These are phyloP conservation scores for Amblyopsis rosae DNA, from an alignment of 2,113 vertebrate species.

Conservation along the genomic window DNA sequence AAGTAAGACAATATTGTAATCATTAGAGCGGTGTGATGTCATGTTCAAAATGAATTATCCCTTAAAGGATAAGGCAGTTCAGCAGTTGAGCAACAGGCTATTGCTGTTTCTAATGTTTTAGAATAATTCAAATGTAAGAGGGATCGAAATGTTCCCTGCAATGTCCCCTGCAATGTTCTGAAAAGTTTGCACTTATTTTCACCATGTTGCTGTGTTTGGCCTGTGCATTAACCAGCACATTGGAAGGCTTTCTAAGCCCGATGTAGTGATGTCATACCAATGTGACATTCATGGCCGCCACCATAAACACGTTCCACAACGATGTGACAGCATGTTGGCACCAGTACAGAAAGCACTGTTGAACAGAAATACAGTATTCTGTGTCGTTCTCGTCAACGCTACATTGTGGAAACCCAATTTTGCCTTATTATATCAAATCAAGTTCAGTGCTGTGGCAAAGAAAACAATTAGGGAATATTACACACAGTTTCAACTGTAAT, in stretches of 20 bases:
- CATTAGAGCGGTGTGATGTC: background rate
- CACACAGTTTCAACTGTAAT: slow-evolving; percentile 23
- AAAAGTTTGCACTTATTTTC: slow-evolving; percentile 24
- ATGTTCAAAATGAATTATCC: too few relatives aligned
- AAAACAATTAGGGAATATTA: slow-evolving; percentile 22
- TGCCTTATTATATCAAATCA: slow-evolving; percentile 28
- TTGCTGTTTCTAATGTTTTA: too few relatives aligned
- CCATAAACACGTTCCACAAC: slow-evolving; percentile 55
- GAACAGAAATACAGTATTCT: slow-evolving; percentile 30
- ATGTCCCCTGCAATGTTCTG: slow-evolving; percentile 34
- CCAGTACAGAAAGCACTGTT: slow-evolving; percentile 24
- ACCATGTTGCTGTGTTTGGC: slow-evolving; percentile 43
- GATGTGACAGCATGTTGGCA: slow-evolving; percentile 47
- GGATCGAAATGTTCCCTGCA: background rate
- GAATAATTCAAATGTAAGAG: background rate
- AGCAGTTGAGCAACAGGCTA: too few relatives aligned
- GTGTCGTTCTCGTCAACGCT: slow-evolving; percentile 22
- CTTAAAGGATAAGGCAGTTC: too few relatives aligned
- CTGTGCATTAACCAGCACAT: slow-evolving; percentile 27
- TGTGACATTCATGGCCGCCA: slow-evolving; percentile 43
- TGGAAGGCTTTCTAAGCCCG: slow-evolving; percentile 52
- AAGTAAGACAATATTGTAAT: background rate
- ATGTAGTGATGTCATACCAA: slow-evolving; percentile 54
- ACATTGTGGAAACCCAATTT: slow-evolving; percentile 30
- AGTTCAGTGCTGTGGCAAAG: slow-evolving; percentile 11